Evolutionary conservation across 2,113 vertebrate species (phyloP), one percentile per base, ranked within the genome.

Genomic region (Podarcis muralis): DNA sequence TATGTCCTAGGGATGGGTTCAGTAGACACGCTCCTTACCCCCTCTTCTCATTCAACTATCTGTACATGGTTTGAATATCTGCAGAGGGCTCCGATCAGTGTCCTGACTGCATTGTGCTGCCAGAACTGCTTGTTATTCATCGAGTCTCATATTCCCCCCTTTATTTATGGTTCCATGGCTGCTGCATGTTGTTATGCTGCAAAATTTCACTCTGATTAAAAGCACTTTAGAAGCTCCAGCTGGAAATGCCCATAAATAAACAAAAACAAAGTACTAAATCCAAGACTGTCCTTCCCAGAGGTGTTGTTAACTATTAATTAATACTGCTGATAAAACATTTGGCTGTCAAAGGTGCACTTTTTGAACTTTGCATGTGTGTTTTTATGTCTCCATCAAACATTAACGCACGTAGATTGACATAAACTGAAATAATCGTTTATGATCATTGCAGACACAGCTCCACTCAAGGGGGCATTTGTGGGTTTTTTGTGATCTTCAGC

Each of bases 161-260:
- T 86, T 77, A 77, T 86, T 86, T 83, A 78, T 90, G 79, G 16
- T 77, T 48, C 18, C 25, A 71, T 59, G 71, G 59, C 71, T 71
- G 57, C 66, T 89, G 37, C 32, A 88, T 83, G 27, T 69, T 88
- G 80, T 88, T 89, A 59, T 62, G n/a, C 65, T 40, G 27, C 25
- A 79, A 62, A 79, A 71, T 62, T 48, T 79, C 32, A n/a, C 53
- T 84, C 43, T 84, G 82, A 84, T 84, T 89, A 84, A 84, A 84
- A 69, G 43, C 72, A 71, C 62, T 83, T 89, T 40, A 89, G 75
- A 84, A 48, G 43, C 43, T 84, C 62, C 62, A 71, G 40, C 75
- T 89, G 82, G 75, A 89, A 84, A 78, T 84, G 65, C 48, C 82
- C 35, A 59, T 84, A 89, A 84, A 89, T 84, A 89, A 79, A 77